These are phyloP conservation scores for Malurus alboscapulatus DNA, from an alignment of 2,113 vertebrate species.

Conservation along the genomic window DNA sequence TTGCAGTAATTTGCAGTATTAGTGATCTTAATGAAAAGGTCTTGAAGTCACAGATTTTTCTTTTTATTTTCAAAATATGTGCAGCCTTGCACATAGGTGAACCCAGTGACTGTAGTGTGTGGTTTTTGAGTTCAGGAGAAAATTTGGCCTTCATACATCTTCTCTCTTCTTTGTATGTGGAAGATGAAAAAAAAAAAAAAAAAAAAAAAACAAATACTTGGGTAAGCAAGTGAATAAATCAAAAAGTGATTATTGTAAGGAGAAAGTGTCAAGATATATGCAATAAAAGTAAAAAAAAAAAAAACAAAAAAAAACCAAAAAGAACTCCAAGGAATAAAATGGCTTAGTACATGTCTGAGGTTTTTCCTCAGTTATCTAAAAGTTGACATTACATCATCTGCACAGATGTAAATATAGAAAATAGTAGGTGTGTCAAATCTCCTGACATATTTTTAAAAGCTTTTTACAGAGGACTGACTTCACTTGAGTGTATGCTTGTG, in stretches of 20 bases:
- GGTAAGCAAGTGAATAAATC: background rate
- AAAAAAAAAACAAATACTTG: background rate
- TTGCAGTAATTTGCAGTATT: background rate
- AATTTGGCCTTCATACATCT: background rate
- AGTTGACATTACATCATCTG: slow-evolving; percentile 26
- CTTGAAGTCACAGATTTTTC: background rate
- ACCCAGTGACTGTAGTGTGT: background rate
- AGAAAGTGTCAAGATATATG: background rate
- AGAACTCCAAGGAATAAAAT: background rate
- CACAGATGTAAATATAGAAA: slow-evolving; percentile 46
- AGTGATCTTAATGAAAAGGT: background rate
- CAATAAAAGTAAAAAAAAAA: background rate
- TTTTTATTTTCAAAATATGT: background rate
- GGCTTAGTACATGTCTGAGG: background rate
- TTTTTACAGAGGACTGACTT: background rate
- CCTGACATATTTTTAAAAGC: background rate
- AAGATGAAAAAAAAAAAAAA: background rate
- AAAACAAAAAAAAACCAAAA: background rate
- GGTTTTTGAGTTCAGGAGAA: background rate
- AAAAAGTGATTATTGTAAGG: background rate
- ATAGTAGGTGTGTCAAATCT: slow-evolving; percentile 30
- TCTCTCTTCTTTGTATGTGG: background rate
- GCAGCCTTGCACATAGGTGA: background rate
- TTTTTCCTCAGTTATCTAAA: slow-evolving; percentile 11
- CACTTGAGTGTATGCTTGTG: background rate